A percentile compares a stretch with the other conserved stretches of the same genome.
phyloP scores from a whole-genome alignment of 2,113 vertebrate genomes.

The Pelecanoides urinatrix region DNA sequence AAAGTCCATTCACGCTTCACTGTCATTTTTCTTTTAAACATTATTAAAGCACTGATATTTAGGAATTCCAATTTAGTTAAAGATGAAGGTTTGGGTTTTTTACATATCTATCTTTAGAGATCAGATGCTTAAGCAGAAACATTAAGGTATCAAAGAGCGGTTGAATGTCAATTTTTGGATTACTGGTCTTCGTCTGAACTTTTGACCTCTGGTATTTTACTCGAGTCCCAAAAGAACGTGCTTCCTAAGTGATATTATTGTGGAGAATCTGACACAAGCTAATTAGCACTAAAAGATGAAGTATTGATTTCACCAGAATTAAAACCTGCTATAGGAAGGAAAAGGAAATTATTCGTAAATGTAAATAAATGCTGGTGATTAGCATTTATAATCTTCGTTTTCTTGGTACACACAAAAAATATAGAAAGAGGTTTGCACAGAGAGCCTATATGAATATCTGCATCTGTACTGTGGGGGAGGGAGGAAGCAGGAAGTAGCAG shows the following conservation, averaged over 20 bases:
- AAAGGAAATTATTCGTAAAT: background rate
- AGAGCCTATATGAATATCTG: background rate
- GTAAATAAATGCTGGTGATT: background rate
- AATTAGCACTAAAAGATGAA: slow-evolving; percentile 25
- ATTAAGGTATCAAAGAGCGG: background rate
- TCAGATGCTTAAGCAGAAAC: background rate
- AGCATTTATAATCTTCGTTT: background rate
- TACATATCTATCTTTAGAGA: background rate
- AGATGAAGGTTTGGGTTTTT: background rate
- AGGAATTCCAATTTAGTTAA: background rate
- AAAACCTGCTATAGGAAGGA: background rate
- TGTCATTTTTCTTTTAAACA: slow-evolving; percentile 13
- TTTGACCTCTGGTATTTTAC: slow-evolving; percentile 10
- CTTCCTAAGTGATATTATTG: background rate
- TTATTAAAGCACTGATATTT: slow-evolving; percentile 7
- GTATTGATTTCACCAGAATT: slow-evolving; percentile 7
- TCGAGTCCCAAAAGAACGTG: fast-evolving
- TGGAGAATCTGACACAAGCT: background rate
- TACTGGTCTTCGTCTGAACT: background rate
- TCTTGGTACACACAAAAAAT: background rate
- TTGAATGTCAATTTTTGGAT: slow-evolving; percentile 5
- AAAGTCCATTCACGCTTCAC: background rate
- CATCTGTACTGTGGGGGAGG: background rate
- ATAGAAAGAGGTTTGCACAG: background rate
- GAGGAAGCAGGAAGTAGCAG: background rate